Percentiles rank a stretch among this genome's conserved stretches.
These are phyloP conservation scores for Potorous gilbertii DNA, from an alignment of 2,797 vertebrate genomes.

Conservation along the genomic window DNA sequence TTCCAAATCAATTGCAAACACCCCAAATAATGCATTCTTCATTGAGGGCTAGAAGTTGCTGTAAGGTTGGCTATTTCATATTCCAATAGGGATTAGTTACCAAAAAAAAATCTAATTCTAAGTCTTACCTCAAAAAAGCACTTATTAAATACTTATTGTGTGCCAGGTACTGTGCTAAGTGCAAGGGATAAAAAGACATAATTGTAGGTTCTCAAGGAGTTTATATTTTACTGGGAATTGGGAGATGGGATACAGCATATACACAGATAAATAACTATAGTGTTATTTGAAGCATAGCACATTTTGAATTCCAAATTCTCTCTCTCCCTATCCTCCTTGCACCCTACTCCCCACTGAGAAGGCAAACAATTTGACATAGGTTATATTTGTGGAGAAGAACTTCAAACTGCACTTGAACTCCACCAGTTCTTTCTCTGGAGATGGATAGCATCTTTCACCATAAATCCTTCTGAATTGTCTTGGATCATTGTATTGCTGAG, in stretches of 20 bases:
- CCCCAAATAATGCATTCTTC: background rate
- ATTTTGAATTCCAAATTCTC: background rate
- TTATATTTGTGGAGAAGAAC: background rate
- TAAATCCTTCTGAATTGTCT: no score
- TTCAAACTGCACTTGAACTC: background rate
- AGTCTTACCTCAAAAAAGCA: background rate
- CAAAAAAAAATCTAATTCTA: background rate
- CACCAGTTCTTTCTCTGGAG: background rate
- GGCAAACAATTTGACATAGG: background rate
- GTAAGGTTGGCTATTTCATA: background rate
- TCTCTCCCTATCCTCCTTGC: background rate
- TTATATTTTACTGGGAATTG: background rate
- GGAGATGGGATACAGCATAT: background rate
- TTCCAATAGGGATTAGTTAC: background rate
- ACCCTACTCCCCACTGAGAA: background rate
- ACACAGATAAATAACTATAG: background rate
- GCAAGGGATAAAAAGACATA: background rate
- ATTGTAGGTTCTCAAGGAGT: background rate
- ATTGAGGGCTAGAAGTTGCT: background rate
- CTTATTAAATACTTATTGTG: background rate
- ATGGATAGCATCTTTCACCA: background rate
- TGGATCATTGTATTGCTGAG: no score
- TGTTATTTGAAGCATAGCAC: background rate
- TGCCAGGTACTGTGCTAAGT: background rate
- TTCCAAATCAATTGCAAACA: background rate